A percentile compares a stretch with the other conserved stretches of the same genome.
Conservation (phyloP, 2,797 vertebrate species). For the Coracias cyanogaster region DNA sequence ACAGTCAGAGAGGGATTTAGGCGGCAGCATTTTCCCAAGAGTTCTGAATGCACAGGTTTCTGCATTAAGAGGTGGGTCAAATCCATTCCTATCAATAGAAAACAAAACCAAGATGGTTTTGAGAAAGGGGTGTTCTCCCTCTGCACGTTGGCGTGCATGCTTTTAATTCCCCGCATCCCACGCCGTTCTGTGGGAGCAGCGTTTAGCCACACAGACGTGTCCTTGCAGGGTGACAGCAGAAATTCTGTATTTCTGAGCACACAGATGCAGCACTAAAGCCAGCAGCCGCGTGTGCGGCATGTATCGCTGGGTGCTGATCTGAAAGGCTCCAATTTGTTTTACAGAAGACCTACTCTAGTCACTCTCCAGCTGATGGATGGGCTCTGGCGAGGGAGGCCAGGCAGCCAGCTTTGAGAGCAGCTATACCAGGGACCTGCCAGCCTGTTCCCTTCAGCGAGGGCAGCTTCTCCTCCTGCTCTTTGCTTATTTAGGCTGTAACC, state of each 20-base stretch:
- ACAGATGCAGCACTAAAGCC: not conserved
- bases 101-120: not conserved
- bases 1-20: not conserved
- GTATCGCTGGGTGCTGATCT: not conserved
- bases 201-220: not conserved
- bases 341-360: not conserved
- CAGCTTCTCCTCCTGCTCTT: not conserved
- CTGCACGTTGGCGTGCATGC: not conserved
- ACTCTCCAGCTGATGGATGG: not conserved
- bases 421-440: not conserved
- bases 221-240: not conserved
- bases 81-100: not conserved
- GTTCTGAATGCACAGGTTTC: not conserved
- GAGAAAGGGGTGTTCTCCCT: not conserved
- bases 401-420: not conserved
- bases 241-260: not conserved
- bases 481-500: not conserved
- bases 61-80: not conserved
- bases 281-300: not conserved
- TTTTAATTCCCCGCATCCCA: not conserved
- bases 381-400: not conserved
- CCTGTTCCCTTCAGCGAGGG: fast-evolving
- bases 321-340: not conserved
- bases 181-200: not conserved
- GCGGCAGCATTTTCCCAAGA: not conserved